phyloP scores from a whole-genome alignment of 1,140 invertebrate species.

The Heliconius melpomene region DNA sequence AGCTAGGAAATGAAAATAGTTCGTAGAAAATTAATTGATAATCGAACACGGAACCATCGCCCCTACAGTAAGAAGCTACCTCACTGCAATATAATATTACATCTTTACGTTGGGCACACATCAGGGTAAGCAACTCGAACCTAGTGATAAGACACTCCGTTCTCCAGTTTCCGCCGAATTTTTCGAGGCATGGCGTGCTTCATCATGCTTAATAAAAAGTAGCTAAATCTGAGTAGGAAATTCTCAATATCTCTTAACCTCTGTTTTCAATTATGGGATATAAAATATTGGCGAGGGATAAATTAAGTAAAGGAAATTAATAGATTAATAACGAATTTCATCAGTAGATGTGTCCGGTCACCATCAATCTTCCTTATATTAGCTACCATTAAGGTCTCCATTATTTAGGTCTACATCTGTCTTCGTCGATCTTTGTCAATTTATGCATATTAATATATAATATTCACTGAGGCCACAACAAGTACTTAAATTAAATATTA shows the following conservation, averaged over 20 bases:
- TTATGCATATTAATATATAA: conserved; percentile 20
- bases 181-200: too few relatives aligned
- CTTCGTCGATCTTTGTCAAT: conserved; percentile 26
- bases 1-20: too few relatives aligned
- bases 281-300: background rate
- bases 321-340: conserved; percentile 28
- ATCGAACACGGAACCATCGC: too few relatives aligned
- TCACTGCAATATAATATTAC: too few relatives aligned
- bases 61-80: too few relatives aligned
- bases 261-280: background rate
- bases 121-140: too few relatives aligned
- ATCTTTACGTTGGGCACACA: too few relatives aligned
- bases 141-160: too few relatives aligned
- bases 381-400: conserved; percentile 24
- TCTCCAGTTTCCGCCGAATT: too few relatives aligned
- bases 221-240: background rate
- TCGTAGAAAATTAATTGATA: too few relatives aligned
- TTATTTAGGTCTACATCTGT: conserved; percentile 34
- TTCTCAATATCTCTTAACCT: background rate
- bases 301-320: conserved; percentile 20
- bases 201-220: background rate
- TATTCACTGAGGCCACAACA: background rate
- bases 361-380: conserved; percentile 26
- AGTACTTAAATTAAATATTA: background rate
- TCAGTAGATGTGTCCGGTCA: conserved; percentile 17